phyloP scores from a whole-genome alignment of 2,888 invertebrate species.

The Fragum sueziense region DNA sequence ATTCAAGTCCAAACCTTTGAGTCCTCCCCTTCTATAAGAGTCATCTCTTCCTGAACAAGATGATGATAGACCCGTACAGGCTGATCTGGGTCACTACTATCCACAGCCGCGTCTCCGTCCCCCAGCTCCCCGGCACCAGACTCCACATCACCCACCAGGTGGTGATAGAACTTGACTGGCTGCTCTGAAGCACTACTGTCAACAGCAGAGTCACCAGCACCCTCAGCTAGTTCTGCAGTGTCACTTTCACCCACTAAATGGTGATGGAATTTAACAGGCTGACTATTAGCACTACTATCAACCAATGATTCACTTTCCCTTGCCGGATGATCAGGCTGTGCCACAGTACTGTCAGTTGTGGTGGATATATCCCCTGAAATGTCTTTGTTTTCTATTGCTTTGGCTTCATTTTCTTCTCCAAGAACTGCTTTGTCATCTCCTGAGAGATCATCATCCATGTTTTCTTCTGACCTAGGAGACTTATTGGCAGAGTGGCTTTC shows the following conservation, averaged over 20 bases:
- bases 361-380: no score
- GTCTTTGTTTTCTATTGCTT: not conserved
- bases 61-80: not conserved
- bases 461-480: not conserved
- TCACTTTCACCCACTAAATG: not conserved
- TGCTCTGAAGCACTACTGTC: not conserved
- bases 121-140: not conserved
- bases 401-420: not conserved
- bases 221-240: no score
- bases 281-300: not conserved
- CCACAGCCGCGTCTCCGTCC: not conserved
- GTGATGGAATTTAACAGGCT: not conserved
- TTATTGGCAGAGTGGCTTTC: not conserved
- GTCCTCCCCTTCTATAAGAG: not conserved
- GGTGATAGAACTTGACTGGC: not conserved
- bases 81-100: not conserved
- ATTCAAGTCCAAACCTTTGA: not conserved
- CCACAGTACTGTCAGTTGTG: no score
- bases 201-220: not conserved
- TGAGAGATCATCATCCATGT: not conserved
- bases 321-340: no score
- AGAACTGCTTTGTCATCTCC: not conserved
- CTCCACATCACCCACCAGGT: not conserved
- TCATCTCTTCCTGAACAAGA: not conserved
- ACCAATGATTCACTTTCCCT: no score